Percentiles rank a stretch among this genome's conserved stretches.
Evolutionary conservation across 2,888 invertebrate species (phyloP).

Genomic region (Troides aeacus): DNA sequence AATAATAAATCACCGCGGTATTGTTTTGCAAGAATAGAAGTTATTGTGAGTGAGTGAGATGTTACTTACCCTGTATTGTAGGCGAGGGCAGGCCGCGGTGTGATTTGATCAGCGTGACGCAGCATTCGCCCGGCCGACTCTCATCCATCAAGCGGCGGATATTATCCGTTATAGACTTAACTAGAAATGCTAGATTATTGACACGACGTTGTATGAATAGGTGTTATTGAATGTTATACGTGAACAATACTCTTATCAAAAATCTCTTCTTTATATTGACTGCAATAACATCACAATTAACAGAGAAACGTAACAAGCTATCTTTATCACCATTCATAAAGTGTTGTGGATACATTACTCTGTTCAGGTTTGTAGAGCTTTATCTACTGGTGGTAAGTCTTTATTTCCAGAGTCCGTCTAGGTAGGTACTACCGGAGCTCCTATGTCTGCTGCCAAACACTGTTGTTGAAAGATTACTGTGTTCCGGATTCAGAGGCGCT

Average conservation of each 20-base stretch:
- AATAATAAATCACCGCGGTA: constrained; percentile 25
- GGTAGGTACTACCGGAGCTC: no score
- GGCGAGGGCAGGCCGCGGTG: constrained; percentile 34
- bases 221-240: constrained; percentile 18
- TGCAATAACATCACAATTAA: background rate
- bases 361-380: no score
- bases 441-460: no score
- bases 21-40: constrained; percentile 28
- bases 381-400: no score
- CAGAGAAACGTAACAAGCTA: no score
- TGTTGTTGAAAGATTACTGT: no score
- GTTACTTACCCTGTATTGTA: constrained; percentile 23
- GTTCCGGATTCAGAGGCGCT: no score
- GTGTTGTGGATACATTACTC: no score
- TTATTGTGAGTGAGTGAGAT: constrained; percentile 29
- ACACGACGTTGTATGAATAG: constrained; percentile 14
- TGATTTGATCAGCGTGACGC: constrained; percentile 58
- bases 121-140: constrained; percentile 45
- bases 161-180: constrained; percentile 40
- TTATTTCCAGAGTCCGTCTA: no score
- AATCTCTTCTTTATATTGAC: background rate
- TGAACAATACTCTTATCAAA: constrained; percentile 1
- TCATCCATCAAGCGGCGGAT: constrained; percentile 50
- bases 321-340: no score
- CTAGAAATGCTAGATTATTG: constrained; percentile 35